Conservation (phyloP, 2,113 vertebrate species). For the Platysternon megacephalum region DNA sequence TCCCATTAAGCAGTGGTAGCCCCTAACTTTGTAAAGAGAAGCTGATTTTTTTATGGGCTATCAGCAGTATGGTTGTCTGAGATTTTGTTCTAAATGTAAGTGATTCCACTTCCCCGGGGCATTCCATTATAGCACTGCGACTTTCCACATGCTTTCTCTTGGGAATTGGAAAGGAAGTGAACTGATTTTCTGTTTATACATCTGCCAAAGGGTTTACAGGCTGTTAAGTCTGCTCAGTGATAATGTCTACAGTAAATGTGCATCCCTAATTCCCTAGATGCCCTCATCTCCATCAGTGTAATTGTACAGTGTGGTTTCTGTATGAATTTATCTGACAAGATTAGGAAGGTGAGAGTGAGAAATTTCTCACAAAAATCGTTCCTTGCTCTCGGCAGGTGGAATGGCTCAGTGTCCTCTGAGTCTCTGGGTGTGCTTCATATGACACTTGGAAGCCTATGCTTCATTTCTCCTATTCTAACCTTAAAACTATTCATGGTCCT, state of each 20-base stretch:
- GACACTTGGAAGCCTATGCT: background rate
- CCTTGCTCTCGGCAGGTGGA: background rate
- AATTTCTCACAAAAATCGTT: background rate
- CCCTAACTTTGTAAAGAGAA: background rate
- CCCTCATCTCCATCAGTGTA: background rate
- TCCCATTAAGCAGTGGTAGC: background rate
- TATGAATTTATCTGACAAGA: background rate
- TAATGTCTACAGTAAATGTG: background rate
- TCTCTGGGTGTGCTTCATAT: background rate
- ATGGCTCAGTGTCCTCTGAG: background rate
- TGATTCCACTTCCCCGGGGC: background rate
- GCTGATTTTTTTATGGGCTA: background rate
- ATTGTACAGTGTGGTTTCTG: background rate
- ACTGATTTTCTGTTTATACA: background rate
- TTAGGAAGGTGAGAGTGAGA: background rate
- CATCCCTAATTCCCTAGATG: constrained; percentile 18
- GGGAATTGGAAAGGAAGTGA: background rate
- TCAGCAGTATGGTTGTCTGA: background rate
- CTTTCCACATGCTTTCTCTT: constrained; percentile 14
- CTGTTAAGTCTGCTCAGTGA: background rate
- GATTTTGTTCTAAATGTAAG: background rate
- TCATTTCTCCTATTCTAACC: background rate
- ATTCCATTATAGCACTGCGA: background rate
- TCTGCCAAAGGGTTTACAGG: background rate
- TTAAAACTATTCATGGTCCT: background rate